Base-by-base conservation (phyloP, 2,888 invertebrate genomes). In the Sarcophaga caerulescens region DNA sequence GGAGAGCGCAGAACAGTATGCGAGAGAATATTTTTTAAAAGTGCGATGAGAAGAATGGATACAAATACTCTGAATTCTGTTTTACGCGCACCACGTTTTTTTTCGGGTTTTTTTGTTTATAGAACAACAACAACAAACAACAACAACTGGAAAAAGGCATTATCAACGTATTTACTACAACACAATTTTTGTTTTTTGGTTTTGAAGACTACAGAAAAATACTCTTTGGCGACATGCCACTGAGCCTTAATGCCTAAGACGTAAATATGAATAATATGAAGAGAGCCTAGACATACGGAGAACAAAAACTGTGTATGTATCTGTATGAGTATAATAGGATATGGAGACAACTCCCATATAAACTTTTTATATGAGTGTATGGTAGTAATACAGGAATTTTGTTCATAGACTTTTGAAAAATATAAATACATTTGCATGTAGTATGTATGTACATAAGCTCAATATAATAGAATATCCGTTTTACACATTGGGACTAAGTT, bases 71-170 rank as follows among this genome's bases (percentile, higher is more conserved):
- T 25, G 11, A 12, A 25, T 63, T 52, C n/a, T 52, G 8, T 79
- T 84, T 84, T 86, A 86, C 86, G 86, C 86, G 78, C 86, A 86
- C 70, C 86, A 86, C 86, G 86, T 86, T 86, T 78, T 35, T 35
- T 75, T 79, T 52, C 14, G 62, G 63, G 25, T 59, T 66, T 63
- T 74, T 79, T 79, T 84, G 74, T 75, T 79, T 84, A 35, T 35
- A 35, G 35, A 66, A 66, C 19, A 66, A 60, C 52, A 52, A 52
- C 14, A 52, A 47, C 47, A 47, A 44, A 21, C 11, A 75, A 57
- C 52, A 84, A 63, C 57, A 79, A 45, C 45, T 8, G 23, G 52
- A 17, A 47, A 73, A 71, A 19, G 60, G 60, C 68, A 23, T 68
- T 23, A 69, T 44, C 71, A 71, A 70, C 19, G 11, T 47, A 84